phyloP scores from a whole-genome alignment of 2,113 vertebrate species.

The Cyprinodon tularosa region DNA sequence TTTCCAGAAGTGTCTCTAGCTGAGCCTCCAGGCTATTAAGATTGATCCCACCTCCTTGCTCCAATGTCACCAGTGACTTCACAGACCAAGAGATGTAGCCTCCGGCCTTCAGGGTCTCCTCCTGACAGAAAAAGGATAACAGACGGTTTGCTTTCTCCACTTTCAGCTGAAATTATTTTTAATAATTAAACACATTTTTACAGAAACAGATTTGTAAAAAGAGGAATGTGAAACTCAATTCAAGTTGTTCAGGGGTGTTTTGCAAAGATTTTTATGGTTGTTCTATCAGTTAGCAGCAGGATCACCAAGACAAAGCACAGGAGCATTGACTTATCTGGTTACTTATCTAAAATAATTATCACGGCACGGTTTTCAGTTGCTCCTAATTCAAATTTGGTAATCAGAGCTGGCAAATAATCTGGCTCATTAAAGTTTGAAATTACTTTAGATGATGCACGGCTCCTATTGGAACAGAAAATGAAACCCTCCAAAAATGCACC shows the following conservation, averaged over 20 bases:
- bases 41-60: constrained; percentile 88
- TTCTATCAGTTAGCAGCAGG: background rate
- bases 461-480: constrained; percentile 27
- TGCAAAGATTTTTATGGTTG: background rate
- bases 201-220: background rate
- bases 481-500: background rate
- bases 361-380: too few relatives aligned
- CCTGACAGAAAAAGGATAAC: constrained; percentile 34
- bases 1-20: constrained; percentile 88
- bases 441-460: constrained; percentile 22
- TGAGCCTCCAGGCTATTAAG: constrained; percentile 86
- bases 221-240: background rate
- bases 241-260: background rate
- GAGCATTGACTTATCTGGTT: background rate
- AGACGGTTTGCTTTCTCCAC: background rate
- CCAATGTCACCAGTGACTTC: constrained; percentile 87
- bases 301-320: background rate
- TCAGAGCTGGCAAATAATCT: background rate
- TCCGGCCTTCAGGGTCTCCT: constrained; percentile 68
- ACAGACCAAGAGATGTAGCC: constrained; percentile 67
- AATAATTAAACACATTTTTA: background rate
- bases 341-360: too few relatives aligned
- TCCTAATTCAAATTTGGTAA: too few relatives aligned
- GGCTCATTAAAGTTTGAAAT: constrained; percentile 35
- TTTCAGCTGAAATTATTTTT: background rate